Base-by-base conservation (phyloP, 1,140 invertebrate genomes). In the Orchestia grillus region DNA sequence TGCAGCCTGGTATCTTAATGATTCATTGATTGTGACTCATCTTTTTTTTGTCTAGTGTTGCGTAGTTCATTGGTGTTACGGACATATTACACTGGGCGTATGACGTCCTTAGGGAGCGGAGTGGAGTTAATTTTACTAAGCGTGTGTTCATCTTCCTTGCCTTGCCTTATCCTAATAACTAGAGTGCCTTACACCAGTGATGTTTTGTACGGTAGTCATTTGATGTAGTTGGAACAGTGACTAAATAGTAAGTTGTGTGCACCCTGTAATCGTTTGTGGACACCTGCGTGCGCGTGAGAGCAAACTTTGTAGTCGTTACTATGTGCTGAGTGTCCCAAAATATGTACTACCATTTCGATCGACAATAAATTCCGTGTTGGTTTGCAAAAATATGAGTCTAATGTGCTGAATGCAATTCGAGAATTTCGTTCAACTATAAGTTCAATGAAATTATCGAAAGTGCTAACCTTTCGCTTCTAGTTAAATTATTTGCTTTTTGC, bases 141-240 rank as follows among this genome's bases (percentile, higher is more conserved):
- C 43, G 43, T 94, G 92, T 94, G 92, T 94, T 94, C 92, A 94
- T 94, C 92, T 94, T 94, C 92, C 92, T 94, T 90, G 44, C 43
- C 90, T 92, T 92, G 90, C 90, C 92, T 94, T 94, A 91, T 36
- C 88, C 62, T 77, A 19, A 94, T 94, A 94, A 94, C 92, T 94
- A 45, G 92, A 94, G 92, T 94, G 92, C 92, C 92, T 94, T 94
- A 94, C 92, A 94, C 92, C 92, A 42, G 92, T 94, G 92, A 94
- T 94, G 41, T 94, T 94, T 94, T 94, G 43, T 94, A 94, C 40
- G 43, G 92, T 94, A 94, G 92, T 94, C 92, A 47, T 28, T 94
- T 43, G 43, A 44, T 94, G 92, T 94, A 90, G 88, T 28, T 90
- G 28, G n/a, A 44, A 90, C 41, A 42, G 43, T 90, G 62, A 77